Base-by-base conservation (phyloP, 2,888 invertebrate species). In the Ligdia adustata region DNA sequence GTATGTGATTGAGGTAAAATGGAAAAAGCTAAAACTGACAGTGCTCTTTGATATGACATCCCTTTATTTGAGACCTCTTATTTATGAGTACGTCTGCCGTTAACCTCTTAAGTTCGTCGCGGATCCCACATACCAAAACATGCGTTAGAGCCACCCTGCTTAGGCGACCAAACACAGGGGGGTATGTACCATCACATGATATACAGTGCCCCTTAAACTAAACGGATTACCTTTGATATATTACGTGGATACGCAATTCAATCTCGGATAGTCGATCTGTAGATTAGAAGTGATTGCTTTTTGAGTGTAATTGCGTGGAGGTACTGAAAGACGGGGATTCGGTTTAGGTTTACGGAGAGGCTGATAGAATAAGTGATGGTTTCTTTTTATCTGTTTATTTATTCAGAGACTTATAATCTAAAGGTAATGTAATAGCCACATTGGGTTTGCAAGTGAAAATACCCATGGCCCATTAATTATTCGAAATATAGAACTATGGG, bases 151-250 rank as follows among this genome's bases (percentile, higher is more conserved):
- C 83, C 87, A 73, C 83, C 86, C 82, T 77, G 86, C 82, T 85
- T 85, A 86, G 88, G 67, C 84, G 82, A 82, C 86, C 86, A 84
- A 85, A 86, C 83, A 84, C 33, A 9, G 39, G 46, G 47, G 78
- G 72, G 69, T 79, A 77, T 80, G 76, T 81, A 83, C 81, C 79
- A 72, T 82, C 72, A 62, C 81, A 87, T 89, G 87, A 88, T 87
- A 86, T 83, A 89, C 82, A 84, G 82, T 83, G 82, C 83, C 76
- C 79, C 85, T 84, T 86, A 88, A 86, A 86, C 86, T 88, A 88
- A 89, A 84, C 84, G 88, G 89, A 88, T 88, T 89, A 88, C 87
- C 87, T 87, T 86, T 89, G 89, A 89, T 88, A 86, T 88, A 89
- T 88, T 86, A 85, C 84, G 75, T 73, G 83, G 82, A 82, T 83